Evolutionary conservation across 2,888 invertebrate species (phyloP).

Genomic region (Tridacna crocea): DNA sequence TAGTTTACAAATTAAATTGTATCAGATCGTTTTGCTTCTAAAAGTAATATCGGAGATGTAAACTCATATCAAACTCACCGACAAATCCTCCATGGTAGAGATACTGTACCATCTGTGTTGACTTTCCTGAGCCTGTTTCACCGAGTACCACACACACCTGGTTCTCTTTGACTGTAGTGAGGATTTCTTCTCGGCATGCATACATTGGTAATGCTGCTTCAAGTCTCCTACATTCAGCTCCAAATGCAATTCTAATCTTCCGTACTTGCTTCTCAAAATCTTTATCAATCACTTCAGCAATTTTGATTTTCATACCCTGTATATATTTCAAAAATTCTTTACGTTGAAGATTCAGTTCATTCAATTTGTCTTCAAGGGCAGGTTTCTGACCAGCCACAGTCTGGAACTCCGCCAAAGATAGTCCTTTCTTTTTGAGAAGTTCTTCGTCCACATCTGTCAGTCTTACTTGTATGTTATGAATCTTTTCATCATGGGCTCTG

Average conservation of each 20-base stretch:
- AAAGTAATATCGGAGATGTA: no score
- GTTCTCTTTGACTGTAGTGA: conserved; percentile 69
- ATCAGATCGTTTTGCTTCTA: no score
- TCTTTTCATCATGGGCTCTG: conserved; percentile 39
- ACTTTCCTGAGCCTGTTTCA: conserved; percentile 84
- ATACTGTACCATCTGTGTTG: conserved; percentile 84
- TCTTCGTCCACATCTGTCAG: conserved; percentile 14
- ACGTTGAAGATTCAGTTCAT: conserved; percentile 67
- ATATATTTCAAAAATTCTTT: conserved; percentile 64
- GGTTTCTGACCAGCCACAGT: conserved; percentile 40
- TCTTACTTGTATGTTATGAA: conserved; percentile 13
- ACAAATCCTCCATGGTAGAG: conserved; percentile 75
- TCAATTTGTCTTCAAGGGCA: conserved; percentile 63
- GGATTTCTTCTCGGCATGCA: conserved; percentile 73
- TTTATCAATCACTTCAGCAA: conserved; percentile 36
- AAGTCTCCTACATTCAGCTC: conserved; percentile 72
- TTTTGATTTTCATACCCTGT: conserved; percentile 44
- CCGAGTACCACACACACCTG: conserved; percentile 81
- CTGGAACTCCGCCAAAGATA: conserved; percentile 51
- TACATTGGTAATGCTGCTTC: conserved; percentile 79
- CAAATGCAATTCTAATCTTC: conserved; percentile 62
- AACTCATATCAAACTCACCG: conserved; percentile 18
- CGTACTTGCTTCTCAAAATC: conserved; percentile 50
- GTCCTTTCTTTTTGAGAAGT: conserved; percentile 22
- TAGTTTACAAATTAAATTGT: no score